A percentile compares a stretch with the other conserved stretches of the same genome.
These are phyloP conservation scores for Eurois occulta DNA, from an alignment of 2,888 invertebrate genomes.

Conservation along the genomic window DNA sequence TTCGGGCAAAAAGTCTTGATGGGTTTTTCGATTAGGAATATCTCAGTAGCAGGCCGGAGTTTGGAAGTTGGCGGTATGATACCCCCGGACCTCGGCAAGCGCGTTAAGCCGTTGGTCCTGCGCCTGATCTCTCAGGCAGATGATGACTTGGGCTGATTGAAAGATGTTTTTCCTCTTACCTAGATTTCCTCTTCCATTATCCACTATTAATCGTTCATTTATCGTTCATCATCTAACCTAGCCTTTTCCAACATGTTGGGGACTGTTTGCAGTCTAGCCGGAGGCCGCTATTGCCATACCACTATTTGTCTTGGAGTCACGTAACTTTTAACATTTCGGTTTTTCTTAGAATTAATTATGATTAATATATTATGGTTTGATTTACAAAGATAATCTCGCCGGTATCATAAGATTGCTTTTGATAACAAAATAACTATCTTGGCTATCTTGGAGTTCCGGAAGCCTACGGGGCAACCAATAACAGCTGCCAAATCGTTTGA, in stretches of 20 bases:
- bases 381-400: not conserved
- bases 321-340: not conserved
- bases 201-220: not conserved
- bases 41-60: not conserved
- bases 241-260: not conserved
- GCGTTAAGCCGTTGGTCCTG: not conserved
- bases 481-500: not conserved
- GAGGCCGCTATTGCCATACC: too few relatives aligned
- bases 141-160: not conserved
- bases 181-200: not conserved
- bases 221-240: not conserved
- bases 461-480: not conserved
- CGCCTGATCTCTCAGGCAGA: not conserved
- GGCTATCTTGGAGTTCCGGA: not conserved
- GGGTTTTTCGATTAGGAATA: not conserved
- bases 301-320: too few relatives aligned
- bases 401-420: slow-evolving; percentile 10
- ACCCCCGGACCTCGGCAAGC: not conserved
- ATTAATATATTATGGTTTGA: not conserved
- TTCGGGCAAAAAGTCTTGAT: not conserved
- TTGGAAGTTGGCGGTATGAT: not conserved
- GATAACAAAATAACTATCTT: slow-evolving; percentile 9
- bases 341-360: not conserved
- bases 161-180: not conserved
- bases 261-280: not conserved